Percentiles rank a stretch among this genome's conserved stretches.
These are phyloP conservation scores for Monoplex corrugatus DNA, from an alignment of 2,888 invertebrate species.

Conservation along the genomic window DNA sequence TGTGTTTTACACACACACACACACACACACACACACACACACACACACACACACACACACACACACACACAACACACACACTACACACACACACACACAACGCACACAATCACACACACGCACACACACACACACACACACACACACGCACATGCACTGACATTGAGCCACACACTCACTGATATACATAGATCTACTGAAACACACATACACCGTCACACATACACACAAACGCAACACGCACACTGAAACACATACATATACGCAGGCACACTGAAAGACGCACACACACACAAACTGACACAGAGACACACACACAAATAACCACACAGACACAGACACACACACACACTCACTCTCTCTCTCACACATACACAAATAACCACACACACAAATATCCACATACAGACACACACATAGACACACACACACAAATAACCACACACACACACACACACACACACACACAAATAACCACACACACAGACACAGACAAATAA, in stretches of 20 bases:
- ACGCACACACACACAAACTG: background rate
- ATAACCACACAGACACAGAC: background rate
- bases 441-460: too few species aligned
- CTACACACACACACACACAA: background rate
- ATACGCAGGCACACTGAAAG: too few species aligned
- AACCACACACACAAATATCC: too few species aligned
- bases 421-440: too few species aligned
- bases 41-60: background rate
- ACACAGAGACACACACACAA: background rate
- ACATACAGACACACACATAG: too few species aligned
- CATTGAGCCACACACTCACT: too few species aligned
- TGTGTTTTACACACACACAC: background rate
- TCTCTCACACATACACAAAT: background rate
- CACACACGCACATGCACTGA: background rate
- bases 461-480: too few species aligned
- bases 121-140: too few species aligned
- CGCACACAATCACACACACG: background rate
- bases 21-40: background rate
- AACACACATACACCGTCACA: background rate
- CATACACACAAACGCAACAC: background rate
- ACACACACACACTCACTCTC: background rate
- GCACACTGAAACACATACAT: too few species aligned
- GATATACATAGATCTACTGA: background rate
- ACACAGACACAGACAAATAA: too few species aligned
- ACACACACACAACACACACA: too few species aligned